Evolutionary conservation across 2,888 invertebrate species (phyloP), one percentile per base, ranked within the genome.

Genomic region (Tridacna gigas): DNA sequence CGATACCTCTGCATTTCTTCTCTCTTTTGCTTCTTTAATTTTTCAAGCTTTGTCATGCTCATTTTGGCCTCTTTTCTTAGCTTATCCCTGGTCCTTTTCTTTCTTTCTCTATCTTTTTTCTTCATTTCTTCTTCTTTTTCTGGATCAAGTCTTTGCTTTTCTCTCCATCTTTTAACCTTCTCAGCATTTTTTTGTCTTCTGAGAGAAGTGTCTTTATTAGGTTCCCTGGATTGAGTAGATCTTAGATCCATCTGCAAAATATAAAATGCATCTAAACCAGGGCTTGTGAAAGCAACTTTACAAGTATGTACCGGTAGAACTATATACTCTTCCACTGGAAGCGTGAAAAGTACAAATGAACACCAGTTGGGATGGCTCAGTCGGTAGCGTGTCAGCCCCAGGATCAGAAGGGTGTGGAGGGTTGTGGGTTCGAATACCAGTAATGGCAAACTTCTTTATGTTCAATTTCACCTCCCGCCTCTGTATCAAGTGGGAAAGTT

Each of bases 91-190:
- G 15, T 51, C 51, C 15, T 13, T 51, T 51, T 51, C 51, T 51
- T 51, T 51, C 51, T 51, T 51, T 51, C 51, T 51, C 51, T 51
- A 51, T 51, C 51, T 51, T 51, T 51, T 51, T 51, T 51, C 51
- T 51, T 51, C 15, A 51, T 51, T 51, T 51, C 51, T 15, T 51
- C 51, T 13, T 51, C 51, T 51, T 51, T 51, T 51, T 51, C 51
- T 51, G 51, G 11, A 51, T 51, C 51, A 51, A 51, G 51, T 51
- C 15, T 51, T 51, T 51, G 51, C 51, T 51, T 51, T 51, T 51
- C 51, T 51, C 51, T 51, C 51, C 51, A 51, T 15, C 15, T 51
- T 51, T 51, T 51, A 51, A 51, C 51, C 51, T 51, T 51, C 15
- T 51, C 51, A 51, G 51, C 51, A 51, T 51, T 51, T 15, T 51